Conservation (phyloP, 2,113 vertebrate genomes). For the Scopus umbretta region DNA sequence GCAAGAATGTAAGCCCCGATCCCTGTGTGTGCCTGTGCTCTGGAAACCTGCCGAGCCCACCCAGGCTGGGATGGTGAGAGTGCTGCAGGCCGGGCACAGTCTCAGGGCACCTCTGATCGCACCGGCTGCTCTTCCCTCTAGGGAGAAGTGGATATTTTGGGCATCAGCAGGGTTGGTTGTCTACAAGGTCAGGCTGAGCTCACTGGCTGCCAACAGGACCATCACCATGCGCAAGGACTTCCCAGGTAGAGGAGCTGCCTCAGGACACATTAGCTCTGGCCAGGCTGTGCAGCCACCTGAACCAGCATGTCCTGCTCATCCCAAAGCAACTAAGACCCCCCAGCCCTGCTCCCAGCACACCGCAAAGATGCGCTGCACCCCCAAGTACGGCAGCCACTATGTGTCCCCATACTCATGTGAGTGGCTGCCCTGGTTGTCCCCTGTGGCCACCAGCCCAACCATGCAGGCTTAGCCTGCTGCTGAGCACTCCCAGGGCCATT, state of each 20-base stretch:
- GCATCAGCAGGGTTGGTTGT: slow-evolving; percentile 42
- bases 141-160: slow-evolving; percentile 67
- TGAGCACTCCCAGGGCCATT: fast-evolving
- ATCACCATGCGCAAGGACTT: neutral
- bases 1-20: slow-evolving; percentile 31
- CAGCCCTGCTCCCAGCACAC: neutral
- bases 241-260: neutral
- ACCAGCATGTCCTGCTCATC: neutral
- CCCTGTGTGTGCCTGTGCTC: fast-evolving
- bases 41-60: neutral
- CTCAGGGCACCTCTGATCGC: neutral
- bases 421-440: neutral
- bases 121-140: neutral
- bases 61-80: fast-evolving
- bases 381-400: neutral
- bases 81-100: neutral
- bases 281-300: neutral
- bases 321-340: neutral
- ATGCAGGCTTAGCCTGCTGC: neutral
- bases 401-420: neutral
- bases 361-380: neutral
- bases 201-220: neutral
- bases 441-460: fast-evolving
- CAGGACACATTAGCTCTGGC: neutral
- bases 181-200: slow-evolving; percentile 65